Percentiles rank a stretch among this genome's conserved stretches.
Conservation (phyloP, 2,888 invertebrate species). For the Stegana nigrithorax region DNA sequence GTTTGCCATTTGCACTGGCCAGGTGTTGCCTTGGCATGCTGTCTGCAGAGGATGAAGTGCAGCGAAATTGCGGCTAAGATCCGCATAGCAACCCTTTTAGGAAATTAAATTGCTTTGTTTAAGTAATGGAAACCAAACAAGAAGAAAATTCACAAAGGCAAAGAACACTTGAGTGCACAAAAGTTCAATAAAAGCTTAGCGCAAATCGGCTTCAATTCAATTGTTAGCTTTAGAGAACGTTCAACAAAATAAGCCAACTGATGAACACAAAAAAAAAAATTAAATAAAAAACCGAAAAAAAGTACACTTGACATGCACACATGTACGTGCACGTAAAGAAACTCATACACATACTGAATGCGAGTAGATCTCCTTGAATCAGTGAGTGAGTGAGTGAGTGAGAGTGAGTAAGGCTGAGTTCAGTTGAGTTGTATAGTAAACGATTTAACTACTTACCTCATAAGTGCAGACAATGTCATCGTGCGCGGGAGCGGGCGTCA, state of each 20-base stretch:
- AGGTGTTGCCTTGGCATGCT: too few relatives aligned
- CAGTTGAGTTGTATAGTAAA: conserved; percentile 43
- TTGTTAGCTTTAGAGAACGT: background rate
- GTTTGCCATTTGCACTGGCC: too few relatives aligned
- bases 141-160: conserved; percentile 23
- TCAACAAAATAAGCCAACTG: conserved; percentile 19
- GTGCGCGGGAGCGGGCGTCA: conserved; percentile 29
- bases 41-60: too few relatives aligned
- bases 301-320: too few relatives aligned
- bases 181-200: conserved; percentile 47
- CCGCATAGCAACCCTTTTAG: too few relatives aligned
- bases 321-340: too few relatives aligned
- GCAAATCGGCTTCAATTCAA: conserved; percentile 9
- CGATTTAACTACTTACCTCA: conserved; percentile 65
- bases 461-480: conserved; percentile 62
- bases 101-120: conserved; percentile 57
- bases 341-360: too few relatives aligned
- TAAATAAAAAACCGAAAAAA: conserved; percentile 21
- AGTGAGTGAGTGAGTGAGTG: too few relatives aligned
- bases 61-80: too few relatives aligned
- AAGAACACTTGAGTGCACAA: conserved; percentile 54
- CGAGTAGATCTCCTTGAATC: too few relatives aligned
- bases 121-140: conserved; percentile 56
- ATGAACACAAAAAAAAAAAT: conserved; percentile 27
- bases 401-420: too few relatives aligned